These are phyloP conservation scores for Pseudopodoces humilis DNA, from an alignment of 2,113 vertebrate genomes.

Conservation along the genomic window DNA sequence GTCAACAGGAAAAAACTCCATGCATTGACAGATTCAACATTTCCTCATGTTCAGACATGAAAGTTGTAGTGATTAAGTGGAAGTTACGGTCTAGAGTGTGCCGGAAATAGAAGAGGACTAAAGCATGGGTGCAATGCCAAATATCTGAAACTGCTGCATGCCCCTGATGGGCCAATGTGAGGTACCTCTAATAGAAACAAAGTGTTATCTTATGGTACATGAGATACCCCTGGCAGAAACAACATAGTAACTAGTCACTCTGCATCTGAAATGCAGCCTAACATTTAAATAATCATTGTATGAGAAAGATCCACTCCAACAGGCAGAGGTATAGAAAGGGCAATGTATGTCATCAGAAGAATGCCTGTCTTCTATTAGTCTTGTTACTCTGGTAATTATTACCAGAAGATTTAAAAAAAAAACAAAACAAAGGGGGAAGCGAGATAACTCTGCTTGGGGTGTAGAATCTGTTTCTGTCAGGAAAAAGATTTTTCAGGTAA, in stretches of 20 bases:
- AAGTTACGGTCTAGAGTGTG: not conserved
- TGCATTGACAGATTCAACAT: not conserved
- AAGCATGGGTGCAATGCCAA: not conserved
- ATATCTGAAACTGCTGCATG: accelerated
- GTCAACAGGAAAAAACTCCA: not conserved
- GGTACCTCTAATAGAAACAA: not conserved
- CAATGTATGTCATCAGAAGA: not conserved
- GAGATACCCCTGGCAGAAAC: not conserved
- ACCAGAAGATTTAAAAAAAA: not conserved
- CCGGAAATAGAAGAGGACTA: not conserved
- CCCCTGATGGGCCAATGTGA: not conserved
- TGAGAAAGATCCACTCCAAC: not conserved
- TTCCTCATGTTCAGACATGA: not conserved
- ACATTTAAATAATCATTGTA: not conserved
- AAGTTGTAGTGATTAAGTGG: not conserved
- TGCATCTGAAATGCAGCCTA: not conserved
- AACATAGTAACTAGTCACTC: not conserved
- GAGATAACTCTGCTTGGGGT: not conserved
- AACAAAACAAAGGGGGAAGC: not conserved
- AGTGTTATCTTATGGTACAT: not conserved
- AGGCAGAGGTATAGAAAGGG: not conserved
- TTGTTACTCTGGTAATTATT: not conserved
- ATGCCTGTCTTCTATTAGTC: not conserved
- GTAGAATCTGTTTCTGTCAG: not conserved
- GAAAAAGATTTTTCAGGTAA: not conserved